phyloP scores from a whole-genome alignment of 2,888 invertebrate species.

The Hypena proboscidalis region DNA sequence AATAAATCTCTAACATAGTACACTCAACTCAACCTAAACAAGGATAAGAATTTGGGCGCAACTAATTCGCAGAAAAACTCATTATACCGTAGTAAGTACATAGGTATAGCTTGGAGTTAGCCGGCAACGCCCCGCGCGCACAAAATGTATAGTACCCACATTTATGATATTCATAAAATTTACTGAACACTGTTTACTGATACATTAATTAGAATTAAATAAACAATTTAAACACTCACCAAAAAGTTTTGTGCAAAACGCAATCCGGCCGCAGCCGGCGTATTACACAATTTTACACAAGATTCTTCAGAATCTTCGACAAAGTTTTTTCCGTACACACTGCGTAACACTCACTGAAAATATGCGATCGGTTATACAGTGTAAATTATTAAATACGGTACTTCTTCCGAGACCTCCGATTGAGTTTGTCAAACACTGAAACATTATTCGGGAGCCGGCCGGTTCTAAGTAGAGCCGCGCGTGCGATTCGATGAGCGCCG shows the following conservation, averaged over 20 bases:
- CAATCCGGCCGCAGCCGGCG: constrained; percentile 80
- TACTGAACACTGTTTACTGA: constrained; percentile 16
- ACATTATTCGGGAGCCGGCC: constrained; percentile 85
- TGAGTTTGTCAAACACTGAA: constrained; percentile 85
- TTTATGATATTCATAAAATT: constrained; percentile 22
- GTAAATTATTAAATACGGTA: constrained; percentile 81
- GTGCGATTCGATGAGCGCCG: constrained; percentile 80
- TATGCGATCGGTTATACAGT: constrained; percentile 82
- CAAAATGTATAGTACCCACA: constrained; percentile 42
- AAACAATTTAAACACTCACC: constrained; percentile 65
- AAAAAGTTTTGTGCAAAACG: constrained; percentile 81
- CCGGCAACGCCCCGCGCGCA: constrained; percentile 73
- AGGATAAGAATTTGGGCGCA: constrained; percentile 62
- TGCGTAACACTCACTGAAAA: constrained; percentile 85
- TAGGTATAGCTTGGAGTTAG: constrained; percentile 45
- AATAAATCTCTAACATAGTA: no score
- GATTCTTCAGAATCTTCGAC: constrained; percentile 85
- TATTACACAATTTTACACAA: constrained; percentile 84
- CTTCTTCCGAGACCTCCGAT: constrained; percentile 84
- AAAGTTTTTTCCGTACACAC: constrained; percentile 86
- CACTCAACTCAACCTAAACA: constrained; percentile 27
- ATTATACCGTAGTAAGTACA: constrained; percentile 45
- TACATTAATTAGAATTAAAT: background rate
- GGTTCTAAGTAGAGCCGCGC: constrained; percentile 80
- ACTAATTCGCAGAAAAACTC: constrained; percentile 70